Evolutionary conservation across 2,113 vertebrate species (phyloP).

Genomic region (Strigops habroptila): DNA sequence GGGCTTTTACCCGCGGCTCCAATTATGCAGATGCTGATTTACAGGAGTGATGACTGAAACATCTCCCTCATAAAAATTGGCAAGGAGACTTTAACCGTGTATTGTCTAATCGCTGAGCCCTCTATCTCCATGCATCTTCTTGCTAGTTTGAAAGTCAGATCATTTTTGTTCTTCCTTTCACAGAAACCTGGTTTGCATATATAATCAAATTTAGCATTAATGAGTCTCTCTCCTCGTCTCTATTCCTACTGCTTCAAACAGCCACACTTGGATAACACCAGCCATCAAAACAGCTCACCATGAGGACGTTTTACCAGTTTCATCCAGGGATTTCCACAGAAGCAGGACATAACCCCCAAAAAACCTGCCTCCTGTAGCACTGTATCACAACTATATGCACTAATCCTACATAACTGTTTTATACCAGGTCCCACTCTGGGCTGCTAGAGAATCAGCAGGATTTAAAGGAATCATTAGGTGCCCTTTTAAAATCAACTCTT

Average conservation of each 20-base stretch:
- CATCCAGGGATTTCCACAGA: background rate
- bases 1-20: background rate
- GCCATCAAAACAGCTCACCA: background rate
- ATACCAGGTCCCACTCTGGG: background rate
- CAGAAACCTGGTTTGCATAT: constrained; percentile 50
- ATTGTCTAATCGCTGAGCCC: background rate
- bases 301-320: background rate
- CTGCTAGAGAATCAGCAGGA: background rate
- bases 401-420: background rate
- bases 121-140: background rate
- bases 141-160: constrained; percentile 61
- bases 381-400: background rate
- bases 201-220: constrained; percentile 57
- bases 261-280: background rate
- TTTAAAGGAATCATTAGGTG: background rate
- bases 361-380: background rate
- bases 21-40: constrained; percentile 58
- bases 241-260: constrained; percentile 1
- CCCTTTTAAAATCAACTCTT: constrained; percentile 12
- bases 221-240: constrained; percentile 17
- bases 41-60: constrained; percentile 35
- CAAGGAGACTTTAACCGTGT: background rate
- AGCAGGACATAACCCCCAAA: background rate
- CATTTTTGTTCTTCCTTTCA: constrained; percentile 43
- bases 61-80: constrained; percentile 21